Evolutionary conservation across 2,888 invertebrate species (phyloP).

Genomic region (Plebejus anna): DNA sequence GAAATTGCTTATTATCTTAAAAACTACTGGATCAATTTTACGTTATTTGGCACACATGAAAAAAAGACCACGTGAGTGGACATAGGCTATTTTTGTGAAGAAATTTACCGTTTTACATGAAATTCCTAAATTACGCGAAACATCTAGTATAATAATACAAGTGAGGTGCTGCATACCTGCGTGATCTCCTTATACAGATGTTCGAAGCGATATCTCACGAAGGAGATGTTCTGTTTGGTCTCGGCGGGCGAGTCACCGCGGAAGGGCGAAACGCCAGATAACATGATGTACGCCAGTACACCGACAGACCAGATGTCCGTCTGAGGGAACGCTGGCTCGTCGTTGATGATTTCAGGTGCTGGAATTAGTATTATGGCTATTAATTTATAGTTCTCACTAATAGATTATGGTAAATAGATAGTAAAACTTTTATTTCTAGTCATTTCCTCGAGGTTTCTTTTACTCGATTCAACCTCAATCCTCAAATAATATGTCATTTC

Average conservation of each 20-base stretch:
- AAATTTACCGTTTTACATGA: too few species aligned
- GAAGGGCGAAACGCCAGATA: constrained; percentile 97
- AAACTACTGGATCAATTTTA: too few species aligned
- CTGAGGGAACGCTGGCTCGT: constrained; percentile 92
- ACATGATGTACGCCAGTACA: constrained; percentile 92
- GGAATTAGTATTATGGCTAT: constrained; percentile 35
- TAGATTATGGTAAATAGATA: neutral
- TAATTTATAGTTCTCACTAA: neutral
- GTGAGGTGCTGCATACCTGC: constrained; percentile 67
- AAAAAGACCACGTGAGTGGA: too few species aligned
- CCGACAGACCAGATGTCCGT: constrained; percentile 98
- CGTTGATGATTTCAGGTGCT: constrained; percentile 94
- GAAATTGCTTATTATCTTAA: too few species aligned
- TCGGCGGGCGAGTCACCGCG: constrained; percentile 89
- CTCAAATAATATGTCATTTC: too few species aligned
- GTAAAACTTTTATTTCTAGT: too few species aligned
- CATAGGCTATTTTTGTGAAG: too few species aligned
- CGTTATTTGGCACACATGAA: too few species aligned
- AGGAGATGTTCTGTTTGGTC: constrained; percentile 94
- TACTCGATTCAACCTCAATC: too few species aligned
- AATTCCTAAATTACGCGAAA: too few species aligned
- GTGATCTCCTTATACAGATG: constrained; percentile 96
- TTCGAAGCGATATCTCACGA: constrained; percentile 94
- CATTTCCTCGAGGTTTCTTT: too few species aligned
- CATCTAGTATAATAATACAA: too few species aligned